Evolutionary conservation across 2,797 vertebrate species (phyloP).

Genomic region (Coracias cyanogaster): DNA sequence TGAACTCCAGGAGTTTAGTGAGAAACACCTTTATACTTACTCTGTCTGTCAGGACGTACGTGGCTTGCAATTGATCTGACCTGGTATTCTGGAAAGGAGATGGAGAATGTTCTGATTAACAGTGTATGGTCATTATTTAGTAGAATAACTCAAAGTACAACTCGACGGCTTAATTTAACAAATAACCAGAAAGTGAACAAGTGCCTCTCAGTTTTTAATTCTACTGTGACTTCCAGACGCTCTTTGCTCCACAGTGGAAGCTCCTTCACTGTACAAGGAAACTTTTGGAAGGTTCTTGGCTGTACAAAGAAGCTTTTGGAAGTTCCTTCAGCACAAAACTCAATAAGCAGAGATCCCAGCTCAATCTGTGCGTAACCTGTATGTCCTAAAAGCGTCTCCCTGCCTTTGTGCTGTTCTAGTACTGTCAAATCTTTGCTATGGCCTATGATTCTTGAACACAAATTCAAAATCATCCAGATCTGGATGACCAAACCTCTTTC

Average conservation of each 20-base stretch:
- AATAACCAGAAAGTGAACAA: neutral
- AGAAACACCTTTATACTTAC: constrained; percentile 81
- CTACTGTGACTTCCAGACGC: neutral
- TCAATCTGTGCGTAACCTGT: neutral
- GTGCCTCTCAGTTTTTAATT: neutral
- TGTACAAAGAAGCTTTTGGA: neutral
- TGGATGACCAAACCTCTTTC: neutral
- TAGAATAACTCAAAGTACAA: neutral
- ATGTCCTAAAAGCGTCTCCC: neutral
- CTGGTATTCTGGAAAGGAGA: constrained; percentile 90
- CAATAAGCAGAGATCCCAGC: neutral
- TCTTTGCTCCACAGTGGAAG: neutral
- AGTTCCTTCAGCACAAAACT: neutral
- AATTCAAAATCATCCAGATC: neutral
- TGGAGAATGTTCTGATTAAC: neutral
- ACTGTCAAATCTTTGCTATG: neutral
- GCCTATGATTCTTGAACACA: neutral
- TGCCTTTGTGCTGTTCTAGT: accelerated
- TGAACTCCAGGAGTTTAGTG: neutral
- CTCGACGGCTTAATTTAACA: neutral
- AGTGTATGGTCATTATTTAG: accelerated
- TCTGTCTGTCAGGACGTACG: constrained; percentile 97
- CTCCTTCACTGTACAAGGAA: neutral
- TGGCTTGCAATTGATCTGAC: constrained; percentile 96
- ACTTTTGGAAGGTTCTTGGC: neutral